These are phyloP conservation scores for Caracal caracal DNA, from an alignment of 2,113 vertebrate genomes.

Conservation along the genomic window DNA sequence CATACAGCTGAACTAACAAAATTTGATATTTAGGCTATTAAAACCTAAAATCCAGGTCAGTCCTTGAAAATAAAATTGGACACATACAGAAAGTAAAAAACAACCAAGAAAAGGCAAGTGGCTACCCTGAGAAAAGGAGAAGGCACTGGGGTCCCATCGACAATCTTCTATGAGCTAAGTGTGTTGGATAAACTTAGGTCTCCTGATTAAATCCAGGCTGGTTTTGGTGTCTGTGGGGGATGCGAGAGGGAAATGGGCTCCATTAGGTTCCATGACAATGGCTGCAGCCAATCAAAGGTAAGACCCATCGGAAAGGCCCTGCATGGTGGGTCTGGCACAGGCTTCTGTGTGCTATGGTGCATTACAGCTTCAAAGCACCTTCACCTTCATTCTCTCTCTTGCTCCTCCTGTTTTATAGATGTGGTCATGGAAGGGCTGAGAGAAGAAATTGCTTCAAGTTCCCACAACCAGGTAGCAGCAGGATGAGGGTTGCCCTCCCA, in stretches of 20 bases:
- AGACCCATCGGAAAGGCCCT: not conserved
- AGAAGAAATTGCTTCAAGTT: not conserved
- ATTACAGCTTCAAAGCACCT: not conserved
- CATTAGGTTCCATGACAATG: not conserved
- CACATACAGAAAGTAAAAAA: constrained; percentile 67
- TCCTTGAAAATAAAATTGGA: constrained; percentile 69
- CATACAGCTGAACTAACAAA: constrained; percentile 79
- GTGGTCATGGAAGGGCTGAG: not conserved
- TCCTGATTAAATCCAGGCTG: constrained; percentile 27
- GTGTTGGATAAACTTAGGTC: not conserved
- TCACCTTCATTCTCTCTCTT: not conserved
- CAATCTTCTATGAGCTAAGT: not conserved
- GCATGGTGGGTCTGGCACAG: not conserved
- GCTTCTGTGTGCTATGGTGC: too few species aligned
- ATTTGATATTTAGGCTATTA: constrained; percentile 71
- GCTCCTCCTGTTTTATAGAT: not conserved
- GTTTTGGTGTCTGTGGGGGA: not conserved
- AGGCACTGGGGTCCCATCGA: not conserved
- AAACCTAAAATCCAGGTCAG: constrained; percentile 70
- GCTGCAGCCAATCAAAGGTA: not conserved
- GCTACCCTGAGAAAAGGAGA: not conserved
- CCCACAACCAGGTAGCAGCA: not conserved
- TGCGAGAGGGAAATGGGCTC: not conserved
- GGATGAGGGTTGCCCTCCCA: not conserved
- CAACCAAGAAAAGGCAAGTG: constrained; percentile 50